A percentile compares a stretch with the other conserved stretches of the same genome.
Conservation (phyloP, 2,797 vertebrate species). For the Coracias cyanogaster region DNA sequence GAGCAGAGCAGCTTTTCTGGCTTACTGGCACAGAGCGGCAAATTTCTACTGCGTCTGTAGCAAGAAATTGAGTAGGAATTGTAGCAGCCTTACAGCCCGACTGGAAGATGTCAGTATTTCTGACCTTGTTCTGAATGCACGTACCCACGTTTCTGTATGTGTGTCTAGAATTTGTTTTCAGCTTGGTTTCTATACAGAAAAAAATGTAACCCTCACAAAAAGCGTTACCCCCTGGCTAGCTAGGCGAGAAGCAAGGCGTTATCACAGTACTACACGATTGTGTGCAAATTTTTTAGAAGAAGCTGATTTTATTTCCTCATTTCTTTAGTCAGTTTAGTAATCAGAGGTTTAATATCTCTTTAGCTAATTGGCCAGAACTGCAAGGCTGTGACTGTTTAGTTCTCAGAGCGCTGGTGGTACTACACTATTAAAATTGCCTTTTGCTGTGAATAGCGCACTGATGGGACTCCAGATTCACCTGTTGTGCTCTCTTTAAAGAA, state of each 20-base stretch:
- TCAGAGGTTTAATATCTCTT: background rate
- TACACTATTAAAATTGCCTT: background rate
- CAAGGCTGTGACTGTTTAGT: background rate
- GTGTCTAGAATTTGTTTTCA: background rate
- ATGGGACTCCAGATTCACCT: background rate
- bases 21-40: background rate
- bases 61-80: background rate
- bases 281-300: constrained; percentile 44
- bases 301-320: background rate
- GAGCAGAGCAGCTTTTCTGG: background rate
- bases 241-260: background rate
- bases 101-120: background rate
- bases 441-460: background rate
- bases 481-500: background rate
- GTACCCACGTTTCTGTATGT: background rate
- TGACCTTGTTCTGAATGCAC: background rate
- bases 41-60: background rate
- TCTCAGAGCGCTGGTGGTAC: background rate
- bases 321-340: background rate
- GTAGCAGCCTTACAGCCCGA: background rate
- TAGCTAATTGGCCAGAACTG: background rate
- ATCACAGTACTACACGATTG: background rate
- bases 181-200: background rate
- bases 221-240: background rate
- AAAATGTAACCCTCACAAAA: background rate